phyloP scores from a whole-genome alignment of 2,888 invertebrate species.

The Megaustenia siamemsis region DNA sequence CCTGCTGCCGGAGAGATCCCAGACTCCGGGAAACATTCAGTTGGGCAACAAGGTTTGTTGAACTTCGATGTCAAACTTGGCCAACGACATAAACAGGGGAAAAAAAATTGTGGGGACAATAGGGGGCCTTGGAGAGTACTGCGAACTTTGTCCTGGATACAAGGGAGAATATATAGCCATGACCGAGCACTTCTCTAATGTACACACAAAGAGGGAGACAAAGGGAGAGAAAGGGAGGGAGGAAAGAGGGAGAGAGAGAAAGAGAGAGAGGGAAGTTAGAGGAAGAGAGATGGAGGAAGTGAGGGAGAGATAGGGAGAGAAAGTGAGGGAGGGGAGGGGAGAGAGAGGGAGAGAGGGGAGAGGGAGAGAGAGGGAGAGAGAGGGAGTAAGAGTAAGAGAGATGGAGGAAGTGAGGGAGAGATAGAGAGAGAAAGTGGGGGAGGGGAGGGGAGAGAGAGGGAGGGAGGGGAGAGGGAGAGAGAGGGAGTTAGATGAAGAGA shows the following conservation, averaged over 20 bases:
- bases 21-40: too few species aligned
- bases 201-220: constrained; percentile 4
- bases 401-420: neutral
- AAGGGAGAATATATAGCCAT: too few species aligned
- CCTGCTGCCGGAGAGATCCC: too few species aligned
- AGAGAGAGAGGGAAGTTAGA: neutral
- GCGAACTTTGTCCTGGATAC: too few species aligned
- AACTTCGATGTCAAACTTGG: too few species aligned
- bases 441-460: too few species aligned
- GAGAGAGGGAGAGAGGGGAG: constrained; percentile 34
- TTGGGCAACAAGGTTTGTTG: too few species aligned
- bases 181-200: too few species aligned
- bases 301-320: neutral
- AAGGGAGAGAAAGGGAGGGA: neutral
- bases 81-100: too few species aligned
- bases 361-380: constrained; percentile 5
- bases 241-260: neutral
- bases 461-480: neutral
- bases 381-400: neutral
- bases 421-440: neutral
- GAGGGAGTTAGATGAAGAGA: neutral
- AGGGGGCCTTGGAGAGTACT: too few species aligned
- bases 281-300: neutral
- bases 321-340: neutral
- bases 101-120: too few species aligned